phyloP scores from a whole-genome alignment of 2,888 invertebrate genomes.

The Anoplius nigerrimus region DNA sequence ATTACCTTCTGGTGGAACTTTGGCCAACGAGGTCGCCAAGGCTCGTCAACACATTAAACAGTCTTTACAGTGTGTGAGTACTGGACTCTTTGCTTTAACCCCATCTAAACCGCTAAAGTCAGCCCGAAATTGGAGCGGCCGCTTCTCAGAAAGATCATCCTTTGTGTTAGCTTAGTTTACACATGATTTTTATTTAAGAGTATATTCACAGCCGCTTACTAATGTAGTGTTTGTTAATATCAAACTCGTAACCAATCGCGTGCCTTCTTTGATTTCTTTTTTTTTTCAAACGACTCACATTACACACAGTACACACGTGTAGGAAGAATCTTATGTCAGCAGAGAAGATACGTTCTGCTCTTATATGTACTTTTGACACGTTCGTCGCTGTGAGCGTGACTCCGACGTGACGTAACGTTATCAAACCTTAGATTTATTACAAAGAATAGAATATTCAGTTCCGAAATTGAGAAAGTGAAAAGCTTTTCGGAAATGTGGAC shows the following conservation, averaged over 20 bases:
- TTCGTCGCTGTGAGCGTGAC: too few species aligned
- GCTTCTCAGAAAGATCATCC: too few species aligned
- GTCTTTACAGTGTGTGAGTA: conserved; percentile 77
- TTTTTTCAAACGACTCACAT: background rate
- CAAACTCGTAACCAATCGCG: background rate
- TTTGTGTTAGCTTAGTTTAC: too few species aligned
- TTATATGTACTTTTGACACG: background rate
- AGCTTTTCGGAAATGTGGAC: too few species aligned
- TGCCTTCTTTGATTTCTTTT: background rate
- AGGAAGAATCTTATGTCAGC: background rate
- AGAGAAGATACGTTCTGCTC: background rate
- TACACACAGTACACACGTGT: background rate
- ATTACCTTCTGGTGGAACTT: conserved; percentile 71
- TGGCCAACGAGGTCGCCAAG: conserved; percentile 91
- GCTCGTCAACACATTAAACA: conserved; percentile 88
- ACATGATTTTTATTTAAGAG: conserved; percentile 32
- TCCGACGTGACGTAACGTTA: too few species aligned
- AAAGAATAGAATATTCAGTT: too few species aligned
- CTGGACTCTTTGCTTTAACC: conserved; percentile 58
- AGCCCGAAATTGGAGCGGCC: too few species aligned
- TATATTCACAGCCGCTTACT: conserved; percentile 42
- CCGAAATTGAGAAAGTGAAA: too few species aligned
- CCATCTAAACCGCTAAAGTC: too few species aligned
- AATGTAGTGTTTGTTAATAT: conserved; percentile 38
- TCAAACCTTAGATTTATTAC: too few species aligned